phyloP scores from a whole-genome alignment of 1,140 invertebrate genomes.

The Leptinotarsa lineolata region DNA sequence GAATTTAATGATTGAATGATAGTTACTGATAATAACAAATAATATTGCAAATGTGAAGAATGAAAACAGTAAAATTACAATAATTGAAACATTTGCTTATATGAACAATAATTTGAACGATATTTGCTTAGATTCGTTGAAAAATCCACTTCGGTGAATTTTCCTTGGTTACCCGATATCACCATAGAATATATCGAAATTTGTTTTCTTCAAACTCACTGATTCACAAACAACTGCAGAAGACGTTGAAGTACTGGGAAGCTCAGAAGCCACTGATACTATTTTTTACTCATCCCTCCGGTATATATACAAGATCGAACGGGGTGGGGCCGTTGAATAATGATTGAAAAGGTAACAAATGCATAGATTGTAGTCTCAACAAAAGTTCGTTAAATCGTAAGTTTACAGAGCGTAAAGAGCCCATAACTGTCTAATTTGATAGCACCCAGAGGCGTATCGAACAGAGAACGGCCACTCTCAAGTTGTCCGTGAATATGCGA shows the following conservation, averaged over 20 bases:
- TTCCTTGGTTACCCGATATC: constrained; percentile 31
- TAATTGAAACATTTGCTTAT: too few relatives aligned
- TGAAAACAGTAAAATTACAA: too few relatives aligned
- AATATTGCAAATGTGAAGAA: too few relatives aligned
- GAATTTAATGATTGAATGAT: too few relatives aligned
- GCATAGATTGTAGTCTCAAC: constrained; percentile 3
- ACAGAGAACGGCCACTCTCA: neutral
- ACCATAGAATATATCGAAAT: constrained; percentile 31
- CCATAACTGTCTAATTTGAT: constrained; percentile 8
- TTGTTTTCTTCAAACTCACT: neutral
- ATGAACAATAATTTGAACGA: too few relatives aligned
- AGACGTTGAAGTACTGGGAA: neutral
- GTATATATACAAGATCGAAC: neutral
- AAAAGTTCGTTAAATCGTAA: neutral
- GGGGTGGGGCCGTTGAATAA: constrained; percentile 2
- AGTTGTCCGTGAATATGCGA: neutral
- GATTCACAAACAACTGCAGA: neutral
- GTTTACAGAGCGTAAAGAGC: neutral
- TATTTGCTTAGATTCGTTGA: too few relatives aligned
- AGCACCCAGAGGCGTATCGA: constrained; percentile 1
- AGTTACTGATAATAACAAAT: too few relatives aligned
- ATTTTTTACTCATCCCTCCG: neutral
- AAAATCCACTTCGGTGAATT: too few relatives aligned
- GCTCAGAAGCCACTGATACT: neutral
- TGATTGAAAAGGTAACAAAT: neutral